Evolutionary conservation across 1,140 invertebrate genomes (phyloP).

Genomic region (Pseudoatta argentina): DNA sequence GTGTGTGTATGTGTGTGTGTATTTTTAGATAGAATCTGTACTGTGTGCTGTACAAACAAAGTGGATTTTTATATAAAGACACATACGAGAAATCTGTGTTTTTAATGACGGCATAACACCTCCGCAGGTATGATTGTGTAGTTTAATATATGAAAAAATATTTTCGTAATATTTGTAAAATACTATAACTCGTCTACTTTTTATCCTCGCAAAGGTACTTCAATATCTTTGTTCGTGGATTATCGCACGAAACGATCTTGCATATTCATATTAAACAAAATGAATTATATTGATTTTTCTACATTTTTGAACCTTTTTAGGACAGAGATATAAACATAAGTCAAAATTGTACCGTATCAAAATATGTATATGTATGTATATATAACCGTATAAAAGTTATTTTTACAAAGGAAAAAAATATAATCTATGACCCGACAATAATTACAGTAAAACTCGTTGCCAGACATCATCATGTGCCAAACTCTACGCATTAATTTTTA

Average conservation of each 20-base stretch:
- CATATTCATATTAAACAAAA: not conserved
- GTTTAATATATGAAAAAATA: slow-evolving; percentile 31
- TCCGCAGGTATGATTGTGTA: slow-evolving; percentile 46
- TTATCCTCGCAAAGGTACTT: not conserved
- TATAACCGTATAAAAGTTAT: slow-evolving; percentile 19
- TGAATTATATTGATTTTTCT: not conserved
- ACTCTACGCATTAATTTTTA: not conserved
- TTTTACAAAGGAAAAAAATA: not conserved
- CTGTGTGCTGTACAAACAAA: slow-evolving; percentile 43
- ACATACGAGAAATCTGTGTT: slow-evolving; percentile 20
- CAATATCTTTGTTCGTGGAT: not conserved
- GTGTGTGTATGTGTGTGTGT: too few species aligned
- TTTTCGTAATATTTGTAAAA: slow-evolving; percentile 34
- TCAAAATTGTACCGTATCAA: slow-evolving; percentile 33
- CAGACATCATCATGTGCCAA: not conserved
- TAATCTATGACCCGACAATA: not conserved
- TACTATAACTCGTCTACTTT: slow-evolving; percentile 29
- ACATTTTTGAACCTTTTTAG: slow-evolving; percentile 15
- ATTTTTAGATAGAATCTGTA: slow-evolving; percentile 33
- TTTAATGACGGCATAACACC: not conserved
- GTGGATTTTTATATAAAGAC: slow-evolving; percentile 60
- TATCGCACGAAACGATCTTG: not conserved
- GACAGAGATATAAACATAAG: slow-evolving; percentile 11
- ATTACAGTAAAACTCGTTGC: slow-evolving; percentile 12
- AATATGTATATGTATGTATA: not conserved